Base-by-base conservation (phyloP, 1,140 invertebrate species). In the Samia ricini region DNA sequence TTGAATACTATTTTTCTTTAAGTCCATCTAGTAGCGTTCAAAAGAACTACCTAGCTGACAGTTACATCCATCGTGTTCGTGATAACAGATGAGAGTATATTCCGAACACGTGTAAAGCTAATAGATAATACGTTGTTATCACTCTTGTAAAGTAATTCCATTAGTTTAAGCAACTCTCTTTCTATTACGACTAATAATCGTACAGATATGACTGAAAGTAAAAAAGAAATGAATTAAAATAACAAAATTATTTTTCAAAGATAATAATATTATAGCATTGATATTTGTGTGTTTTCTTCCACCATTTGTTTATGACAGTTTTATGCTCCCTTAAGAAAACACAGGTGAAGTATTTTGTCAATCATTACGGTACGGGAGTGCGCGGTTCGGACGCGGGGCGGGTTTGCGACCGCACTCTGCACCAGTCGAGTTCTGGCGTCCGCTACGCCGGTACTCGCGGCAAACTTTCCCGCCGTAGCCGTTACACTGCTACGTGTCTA, bases 301-400 rank as follows among this genome's bases (percentile, higher is more conserved):
- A n/a, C n/a, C n/a, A 23, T 52, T 52, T 52, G n/a, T 58, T 42
- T 33, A 33, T 20, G 18, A 21, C 55, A 69, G 64, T 58, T 76
- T 76, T 72, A 65, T 72, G 58, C 59, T 68, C 57, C 64, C 65
- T 57, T 69, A 81, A 83, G 77, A 88, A 86, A 81, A 84, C 74
- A 85, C 79, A 88, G 81, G 85, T 87, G 72, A 84, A 82, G 79
- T 84, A 84, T 85, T 88, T 86, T 84, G 78, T 88, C 81, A 88
- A 87, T 87, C 81, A 89, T 89, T 89, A 85, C 79, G 77, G 71
- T 72, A 69, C 67, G 65, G 64, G 68, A 76, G 75, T 80, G 75
- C 76, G 81, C 79, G 80, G 79, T 72, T 62, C 65, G 42, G 50
- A 49, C 49, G 56, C 42, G 71, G 79, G 63, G 76, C 67, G 72